These are phyloP conservation scores for Anableps anableps DNA, from an alignment of 2,797 vertebrate species.

Conservation along the genomic window DNA sequence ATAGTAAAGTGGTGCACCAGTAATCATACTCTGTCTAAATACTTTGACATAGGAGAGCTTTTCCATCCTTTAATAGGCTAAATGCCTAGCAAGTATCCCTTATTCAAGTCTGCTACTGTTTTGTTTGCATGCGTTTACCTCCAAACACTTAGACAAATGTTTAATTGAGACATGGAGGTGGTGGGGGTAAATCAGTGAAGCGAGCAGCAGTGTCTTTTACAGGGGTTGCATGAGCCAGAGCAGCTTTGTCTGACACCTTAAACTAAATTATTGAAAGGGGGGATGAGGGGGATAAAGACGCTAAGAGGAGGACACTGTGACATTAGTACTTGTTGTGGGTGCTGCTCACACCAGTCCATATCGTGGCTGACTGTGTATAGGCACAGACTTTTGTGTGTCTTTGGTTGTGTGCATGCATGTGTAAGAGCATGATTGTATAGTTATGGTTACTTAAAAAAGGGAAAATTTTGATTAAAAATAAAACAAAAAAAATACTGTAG, in stretches of 20 bases:
- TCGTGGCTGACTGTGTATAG: slow-evolving; percentile 44
- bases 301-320: slow-evolving; percentile 72
- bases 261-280: slow-evolving; percentile 83
- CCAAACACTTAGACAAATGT: slow-evolving; percentile 75
- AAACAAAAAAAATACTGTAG: neutral
- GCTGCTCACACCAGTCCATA: slow-evolving; percentile 73
- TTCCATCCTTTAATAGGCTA: neutral
- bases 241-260: slow-evolving; percentile 86
- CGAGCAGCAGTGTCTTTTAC: slow-evolving; percentile 80
- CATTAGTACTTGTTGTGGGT: slow-evolving; percentile 83
- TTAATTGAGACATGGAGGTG: slow-evolving; percentile 72
- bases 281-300: slow-evolving; percentile 34
- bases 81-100: neutral
- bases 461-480: slow-evolving; percentile 5
- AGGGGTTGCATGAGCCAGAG: slow-evolving; percentile 79
- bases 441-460: slow-evolving; percentile 24
- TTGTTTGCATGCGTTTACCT: slow-evolving; percentile 47
- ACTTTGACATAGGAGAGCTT: neutral
- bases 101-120: slow-evolving; percentile 23
- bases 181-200: slow-evolving; percentile 70
- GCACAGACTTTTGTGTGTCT: slow-evolving; percentile 1
- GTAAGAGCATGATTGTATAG: slow-evolving; percentile 17
- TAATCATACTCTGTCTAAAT: neutral
- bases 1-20: neutral
- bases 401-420: slow-evolving; percentile 3